Evolutionary conservation across 2,113 vertebrate species (phyloP).

Genomic region (Pachycephala philippinensis): DNA sequence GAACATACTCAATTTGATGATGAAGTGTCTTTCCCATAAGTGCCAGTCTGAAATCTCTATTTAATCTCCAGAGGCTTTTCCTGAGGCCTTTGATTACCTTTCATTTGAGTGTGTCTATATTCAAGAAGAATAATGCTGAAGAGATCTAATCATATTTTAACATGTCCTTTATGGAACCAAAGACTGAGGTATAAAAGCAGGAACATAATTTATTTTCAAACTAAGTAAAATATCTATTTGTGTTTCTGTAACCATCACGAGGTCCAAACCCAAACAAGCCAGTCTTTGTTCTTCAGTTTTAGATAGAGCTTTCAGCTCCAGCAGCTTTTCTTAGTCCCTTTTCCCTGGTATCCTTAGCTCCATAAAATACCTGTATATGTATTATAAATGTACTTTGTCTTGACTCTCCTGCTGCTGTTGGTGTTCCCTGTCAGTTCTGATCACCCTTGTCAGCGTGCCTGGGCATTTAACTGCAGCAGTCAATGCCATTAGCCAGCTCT

Average conservation of each 20-base stretch:
- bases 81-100: neutral
- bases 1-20: no score
- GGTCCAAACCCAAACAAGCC: neutral
- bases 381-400: neutral
- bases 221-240: neutral
- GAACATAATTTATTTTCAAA: neutral
- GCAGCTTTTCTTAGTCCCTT: neutral
- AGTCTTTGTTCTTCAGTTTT: neutral
- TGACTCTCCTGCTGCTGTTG: neutral
- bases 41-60: neutral
- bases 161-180: neutral
- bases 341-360: neutral
- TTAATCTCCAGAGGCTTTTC: neutral
- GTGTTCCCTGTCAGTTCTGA: neutral
- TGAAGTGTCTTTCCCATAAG: neutral
- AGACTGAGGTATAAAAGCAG: neutral
- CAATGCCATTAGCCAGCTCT: conserved; percentile 4
- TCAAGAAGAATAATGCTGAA: neutral
- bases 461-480: neutral
- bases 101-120: accelerated
- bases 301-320: neutral
- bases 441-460: neutral
- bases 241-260: neutral
- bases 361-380: neutral
- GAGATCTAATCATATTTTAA: neutral